Conservation (phyloP, 2,888 invertebrate genomes). For the Spilarctia lutea region DNA sequence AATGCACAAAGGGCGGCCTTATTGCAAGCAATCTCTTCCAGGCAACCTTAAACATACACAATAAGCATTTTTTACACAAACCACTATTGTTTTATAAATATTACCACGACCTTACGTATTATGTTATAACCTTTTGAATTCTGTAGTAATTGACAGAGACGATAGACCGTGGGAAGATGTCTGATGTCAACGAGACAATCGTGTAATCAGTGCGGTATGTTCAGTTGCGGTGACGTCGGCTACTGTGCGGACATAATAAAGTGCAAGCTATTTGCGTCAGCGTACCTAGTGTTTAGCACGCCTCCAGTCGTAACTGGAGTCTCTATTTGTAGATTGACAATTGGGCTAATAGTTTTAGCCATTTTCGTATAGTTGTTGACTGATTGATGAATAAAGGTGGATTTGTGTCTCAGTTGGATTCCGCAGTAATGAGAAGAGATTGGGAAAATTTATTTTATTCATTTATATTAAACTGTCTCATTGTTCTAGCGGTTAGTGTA, state of each 20-base stretch:
- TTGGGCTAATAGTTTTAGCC: neutral
- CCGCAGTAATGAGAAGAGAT: neutral
- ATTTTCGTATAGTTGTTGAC: neutral
- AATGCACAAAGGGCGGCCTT: no score
- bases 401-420: neutral
- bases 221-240: constrained; percentile 26
- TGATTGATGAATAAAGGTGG: neutral
- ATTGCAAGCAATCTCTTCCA: no score
- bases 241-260: constrained; percentile 15
- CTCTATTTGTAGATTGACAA: neutral
- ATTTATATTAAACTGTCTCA: neutral
- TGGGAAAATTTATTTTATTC: neutral
- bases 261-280: constrained; percentile 14
- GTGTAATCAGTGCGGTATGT: constrained; percentile 35
- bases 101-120: neutral
- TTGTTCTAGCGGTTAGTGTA: no score
- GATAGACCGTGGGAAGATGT: constrained; percentile 37
- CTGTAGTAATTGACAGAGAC: neutral
- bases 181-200: constrained; percentile 25
- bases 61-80: neutral
- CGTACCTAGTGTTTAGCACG: constrained; percentile 3
- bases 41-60: neutral
- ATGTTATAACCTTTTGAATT: constrained; percentile 2
- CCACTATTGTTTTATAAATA: neutral
- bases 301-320: neutral